These are phyloP conservation scores for Anarrhichthys ocellatus DNA, from an alignment of 2,113 vertebrate species.

Conservation along the genomic window DNA sequence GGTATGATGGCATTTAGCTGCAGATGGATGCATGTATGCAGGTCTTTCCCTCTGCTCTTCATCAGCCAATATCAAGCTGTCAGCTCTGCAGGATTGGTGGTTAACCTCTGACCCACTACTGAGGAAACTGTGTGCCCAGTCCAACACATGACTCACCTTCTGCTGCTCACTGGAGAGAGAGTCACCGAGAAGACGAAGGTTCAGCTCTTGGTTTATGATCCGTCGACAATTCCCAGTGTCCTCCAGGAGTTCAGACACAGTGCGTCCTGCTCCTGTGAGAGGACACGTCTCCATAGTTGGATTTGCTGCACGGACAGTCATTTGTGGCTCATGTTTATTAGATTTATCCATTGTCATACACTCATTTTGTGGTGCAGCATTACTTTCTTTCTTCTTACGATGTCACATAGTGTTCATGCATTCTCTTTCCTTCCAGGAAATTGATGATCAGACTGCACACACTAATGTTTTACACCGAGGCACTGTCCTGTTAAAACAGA, in stretches of 20 bases:
- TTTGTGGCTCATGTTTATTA: slow-evolving; percentile 1
- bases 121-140: slow-evolving; percentile 77
- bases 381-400: neutral
- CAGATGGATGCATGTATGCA: neutral
- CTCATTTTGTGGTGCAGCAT: neutral
- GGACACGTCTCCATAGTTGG: neutral
- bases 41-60: neutral
- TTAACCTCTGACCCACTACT: slow-evolving; percentile 22
- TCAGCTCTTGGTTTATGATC: slow-evolving; percentile 30
- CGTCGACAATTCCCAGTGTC: slow-evolving; percentile 41
- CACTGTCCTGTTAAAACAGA: slow-evolving; percentile 17
- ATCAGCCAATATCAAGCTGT: neutral
- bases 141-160: slow-evolving; percentile 77
- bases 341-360: neutral
- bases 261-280: neutral
- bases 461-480: neutral
- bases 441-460: neutral
- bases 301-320: slow-evolving; percentile 1
- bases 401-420: neutral
- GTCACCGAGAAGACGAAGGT: slow-evolving; percentile 56
- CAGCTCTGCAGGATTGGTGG: slow-evolving; percentile 31
- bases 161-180: slow-evolving; percentile 69
- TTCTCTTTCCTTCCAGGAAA: neutral
- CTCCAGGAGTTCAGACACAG: slow-evolving; percentile 12
- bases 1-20: neutral